phyloP scores from a whole-genome alignment of 2,113 vertebrate genomes.

The Lethenteron reissneri region DNA sequence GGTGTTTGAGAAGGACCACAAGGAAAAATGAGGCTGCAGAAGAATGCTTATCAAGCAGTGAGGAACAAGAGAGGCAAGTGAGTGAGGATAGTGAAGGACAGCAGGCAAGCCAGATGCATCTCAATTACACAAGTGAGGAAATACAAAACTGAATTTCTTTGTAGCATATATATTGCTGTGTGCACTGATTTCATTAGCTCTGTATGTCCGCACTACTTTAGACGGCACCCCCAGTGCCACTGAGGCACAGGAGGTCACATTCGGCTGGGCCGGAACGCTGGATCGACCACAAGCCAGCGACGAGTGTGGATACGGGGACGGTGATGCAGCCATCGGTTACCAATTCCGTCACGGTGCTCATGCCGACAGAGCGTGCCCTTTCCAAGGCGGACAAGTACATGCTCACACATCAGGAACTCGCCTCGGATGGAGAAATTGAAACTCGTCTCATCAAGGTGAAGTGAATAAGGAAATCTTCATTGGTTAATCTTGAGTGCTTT shows the following conservation, averaged over 20 bases:
- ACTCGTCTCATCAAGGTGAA: slow-evolving; percentile 83
- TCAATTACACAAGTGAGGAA: not conserved
- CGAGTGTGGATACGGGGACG: slow-evolving; percentile 52
- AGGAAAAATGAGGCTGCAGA: not conserved
- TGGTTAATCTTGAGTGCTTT: no score
- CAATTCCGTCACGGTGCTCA: slow-evolving; percentile 49
- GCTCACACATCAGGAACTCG: slow-evolving; percentile 81
- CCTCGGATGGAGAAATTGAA: slow-evolving; percentile 75
- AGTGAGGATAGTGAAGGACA: not conserved
- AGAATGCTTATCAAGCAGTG: not conserved
- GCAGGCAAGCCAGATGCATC: not conserved
- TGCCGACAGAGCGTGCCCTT: slow-evolving; percentile 55
- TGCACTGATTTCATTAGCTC: not conserved
- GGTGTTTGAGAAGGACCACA: not conserved
- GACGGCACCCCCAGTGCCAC: slow-evolving; percentile 35
- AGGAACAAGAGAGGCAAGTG: slow-evolving; percentile 2
- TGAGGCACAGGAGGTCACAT: slow-evolving; percentile 42
- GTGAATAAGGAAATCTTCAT: not conserved
- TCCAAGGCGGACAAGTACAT: slow-evolving; percentile 85
- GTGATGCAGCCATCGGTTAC: slow-evolving; percentile 67
- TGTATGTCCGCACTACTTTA: slow-evolving; percentile 14
- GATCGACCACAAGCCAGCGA: slow-evolving; percentile 74
- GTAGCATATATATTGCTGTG: not conserved
- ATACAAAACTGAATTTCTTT: not conserved
- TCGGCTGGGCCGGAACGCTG: slow-evolving; percentile 65